Percentiles rank a stretch among this genome's conserved stretches.
phyloP scores from a whole-genome alignment of 2,113 vertebrate genomes.

The Alosa alosa region DNA sequence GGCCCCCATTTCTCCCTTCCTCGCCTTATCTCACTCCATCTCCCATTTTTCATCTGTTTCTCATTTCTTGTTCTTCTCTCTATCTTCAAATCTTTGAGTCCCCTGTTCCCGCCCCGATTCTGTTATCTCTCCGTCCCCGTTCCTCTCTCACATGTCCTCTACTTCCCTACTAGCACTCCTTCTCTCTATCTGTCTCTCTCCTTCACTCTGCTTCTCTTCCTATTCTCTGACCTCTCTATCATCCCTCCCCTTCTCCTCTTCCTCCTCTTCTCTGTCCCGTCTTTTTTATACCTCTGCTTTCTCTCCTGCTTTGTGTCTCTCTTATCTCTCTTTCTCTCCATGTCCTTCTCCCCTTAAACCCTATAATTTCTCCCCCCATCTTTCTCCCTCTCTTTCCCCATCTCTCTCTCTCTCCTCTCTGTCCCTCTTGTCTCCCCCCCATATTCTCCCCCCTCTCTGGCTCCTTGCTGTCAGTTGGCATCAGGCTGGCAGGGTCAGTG shows the following conservation, averaged over 20 bases:
- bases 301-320: too few relatives aligned
- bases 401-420: constrained; percentile 1
- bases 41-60: not conserved
- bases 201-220: not conserved
- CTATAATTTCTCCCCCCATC: not conserved
- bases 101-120: not conserved
- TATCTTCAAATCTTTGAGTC: not conserved
- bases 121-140: not conserved
- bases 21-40: not conserved
- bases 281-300: not conserved
- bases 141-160: not conserved
- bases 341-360: not conserved
- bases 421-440: not conserved
- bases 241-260: not conserved
- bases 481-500: constrained; percentile 24
- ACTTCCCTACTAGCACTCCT: not conserved
- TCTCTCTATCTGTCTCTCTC: not conserved
- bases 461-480: constrained; percentile 36
- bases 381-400: not conserved
- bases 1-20: too few relatives aligned
- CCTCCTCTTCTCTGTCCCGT: not conserved
- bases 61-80: not conserved
- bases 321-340: not conserved
- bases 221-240: not conserved
- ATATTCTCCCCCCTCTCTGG: not conserved